Evolutionary conservation across 2,888 invertebrate species (phyloP), one percentile per base, ranked within the genome.

Genomic region (Pterostichus madidus): DNA sequence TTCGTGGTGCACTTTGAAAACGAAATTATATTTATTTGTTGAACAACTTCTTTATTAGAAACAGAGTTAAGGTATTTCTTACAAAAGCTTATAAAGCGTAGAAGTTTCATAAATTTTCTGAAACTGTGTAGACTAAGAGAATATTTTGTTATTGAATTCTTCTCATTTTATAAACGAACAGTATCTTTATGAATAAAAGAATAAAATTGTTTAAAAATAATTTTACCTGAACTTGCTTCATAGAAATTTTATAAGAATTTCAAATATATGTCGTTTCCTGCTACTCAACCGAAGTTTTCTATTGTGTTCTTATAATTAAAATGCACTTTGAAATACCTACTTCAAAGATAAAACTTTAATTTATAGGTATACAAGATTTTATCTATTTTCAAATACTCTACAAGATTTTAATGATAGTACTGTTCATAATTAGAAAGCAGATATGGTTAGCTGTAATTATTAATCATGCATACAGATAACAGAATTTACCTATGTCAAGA

Each of bases 21-120:
- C 68, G 39, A 44, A 64, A 71, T 71, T 71, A 44, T 71, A 71
- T 68, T 68, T 68, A 68, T 71, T 71, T 71, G 68, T 71, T 71
- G 17, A 44, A 44, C 10, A 71, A 71, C 68, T 71, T 71, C 44
- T 71, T 39, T 71, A 71, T 71, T 71, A 44, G 68, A 44, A 71
- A 46, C 68, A 44, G 17, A 39, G 68, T 71, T 71, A 71, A 17
- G 68, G 68, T 44, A 71, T 71, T 71, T 71, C 68, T 32, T 64
- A 44, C 44, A 71, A 71, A 44, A 71, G 68, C 68, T 71, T 71
- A 71, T 71, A 71, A 71, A 71, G 44, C 68, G 31, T 24, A 44
- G 44, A 44, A 44, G 17, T 71, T 71, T 71, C 44, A 71, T 71
- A 44, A 71, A 71, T 71, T 44, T 44, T 17, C 24, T 71, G 68